phyloP scores from a whole-genome alignment of 2,113 vertebrate genomes.

The Eupsittula cactorum region DNA sequence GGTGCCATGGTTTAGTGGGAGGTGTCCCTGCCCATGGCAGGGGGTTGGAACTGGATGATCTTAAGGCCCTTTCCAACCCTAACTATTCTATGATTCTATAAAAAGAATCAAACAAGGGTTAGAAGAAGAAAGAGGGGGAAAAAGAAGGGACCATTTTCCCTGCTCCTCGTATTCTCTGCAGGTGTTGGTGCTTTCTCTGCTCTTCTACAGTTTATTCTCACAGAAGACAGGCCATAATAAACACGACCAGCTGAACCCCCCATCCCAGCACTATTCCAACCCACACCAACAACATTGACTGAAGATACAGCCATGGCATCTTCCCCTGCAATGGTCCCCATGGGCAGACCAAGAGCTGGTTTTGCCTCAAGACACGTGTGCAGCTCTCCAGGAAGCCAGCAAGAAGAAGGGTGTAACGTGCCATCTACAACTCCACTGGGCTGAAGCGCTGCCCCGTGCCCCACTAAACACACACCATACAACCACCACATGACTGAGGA shows the following conservation, averaged over 20 bases:
- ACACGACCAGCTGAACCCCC: fast-evolving
- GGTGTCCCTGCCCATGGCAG: too few relatives aligned
- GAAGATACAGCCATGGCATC: fast-evolving
- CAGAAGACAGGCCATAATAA: neutral
- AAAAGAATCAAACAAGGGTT: neutral
- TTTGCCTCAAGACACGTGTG: fast-evolving
- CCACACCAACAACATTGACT: neutral
- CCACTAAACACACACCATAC: neutral
- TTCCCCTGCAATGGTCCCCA: neutral
- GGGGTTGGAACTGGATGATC: too few relatives aligned
- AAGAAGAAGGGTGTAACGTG: neutral
- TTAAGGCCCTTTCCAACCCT: too few relatives aligned
- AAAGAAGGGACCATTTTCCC: neutral
- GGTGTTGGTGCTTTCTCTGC: neutral
- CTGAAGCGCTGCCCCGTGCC: neutral
- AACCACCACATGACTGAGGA: neutral
- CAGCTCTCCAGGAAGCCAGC: neutral
- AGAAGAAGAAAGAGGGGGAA: neutral
- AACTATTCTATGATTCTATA: neutral
- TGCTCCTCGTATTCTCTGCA: neutral
- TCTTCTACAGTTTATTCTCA: neutral
- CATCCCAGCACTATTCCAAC: neutral
- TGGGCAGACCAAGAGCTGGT: neutral
- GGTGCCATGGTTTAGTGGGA: too few relatives aligned
- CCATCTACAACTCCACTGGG: neutral